Evolutionary conservation across 2,113 vertebrate genomes (phyloP).

Genomic region (Atrichornis clamosus): DNA sequence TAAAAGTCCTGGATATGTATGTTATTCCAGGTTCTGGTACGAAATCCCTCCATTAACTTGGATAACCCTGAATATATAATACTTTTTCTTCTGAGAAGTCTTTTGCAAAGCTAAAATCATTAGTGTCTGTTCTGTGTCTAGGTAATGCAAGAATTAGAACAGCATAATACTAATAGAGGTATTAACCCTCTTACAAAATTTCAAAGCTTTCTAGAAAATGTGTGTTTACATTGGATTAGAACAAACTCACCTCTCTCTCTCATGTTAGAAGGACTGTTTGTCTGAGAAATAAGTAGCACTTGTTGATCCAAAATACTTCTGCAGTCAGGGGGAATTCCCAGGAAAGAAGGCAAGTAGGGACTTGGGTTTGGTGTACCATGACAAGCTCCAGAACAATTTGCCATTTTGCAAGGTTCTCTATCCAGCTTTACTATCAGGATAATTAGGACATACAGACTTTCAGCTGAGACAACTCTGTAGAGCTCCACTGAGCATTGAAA

Average conservation of each 20-base stretch:
- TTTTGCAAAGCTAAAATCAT: background rate
- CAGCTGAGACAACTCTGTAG: background rate
- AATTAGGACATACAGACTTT: background rate
- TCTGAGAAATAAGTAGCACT: background rate
- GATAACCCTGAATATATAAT: background rate
- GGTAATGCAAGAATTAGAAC: background rate
- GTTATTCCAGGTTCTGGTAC: background rate
- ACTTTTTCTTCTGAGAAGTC: background rate
- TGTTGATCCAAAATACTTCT: background rate
- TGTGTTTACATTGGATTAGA: background rate
- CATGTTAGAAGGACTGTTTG: rapidly evolving
- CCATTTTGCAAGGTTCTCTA: background rate
- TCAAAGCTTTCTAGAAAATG: background rate
- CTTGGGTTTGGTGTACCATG: background rate
- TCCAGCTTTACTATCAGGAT: background rate
- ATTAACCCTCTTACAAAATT: background rate
- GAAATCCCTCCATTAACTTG: background rate
- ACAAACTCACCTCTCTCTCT: background rate
- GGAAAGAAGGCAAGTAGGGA: background rate
- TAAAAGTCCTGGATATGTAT: background rate
- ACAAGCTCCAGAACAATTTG: background rate
- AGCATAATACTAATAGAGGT: background rate
- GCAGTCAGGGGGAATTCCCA: background rate
- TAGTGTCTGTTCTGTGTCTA: background rate
- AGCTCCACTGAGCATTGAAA: background rate